Evolutionary conservation across 2,888 invertebrate genomes (phyloP).

Genomic region (Leptinotarsa tumamoca): DNA sequence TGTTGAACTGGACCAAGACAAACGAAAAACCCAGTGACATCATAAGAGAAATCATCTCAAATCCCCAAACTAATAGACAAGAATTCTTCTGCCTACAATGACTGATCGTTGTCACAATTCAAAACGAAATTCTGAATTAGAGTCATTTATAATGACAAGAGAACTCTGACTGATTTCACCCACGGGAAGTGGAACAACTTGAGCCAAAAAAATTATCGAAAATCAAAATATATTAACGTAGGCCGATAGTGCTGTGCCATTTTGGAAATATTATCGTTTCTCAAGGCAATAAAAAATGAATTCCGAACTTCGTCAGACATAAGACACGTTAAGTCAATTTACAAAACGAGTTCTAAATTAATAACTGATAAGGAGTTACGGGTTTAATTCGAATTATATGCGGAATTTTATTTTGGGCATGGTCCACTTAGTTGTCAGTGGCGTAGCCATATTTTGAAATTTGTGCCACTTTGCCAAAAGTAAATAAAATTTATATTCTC

Average conservation of each 20-base stretch:
- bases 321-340: constrained; percentile 54
- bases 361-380: constrained; percentile 48
- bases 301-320: constrained; percentile 35
- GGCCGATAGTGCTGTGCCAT: constrained; percentile 15
- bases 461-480: neutral
- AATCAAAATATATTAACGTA: constrained; percentile 19
- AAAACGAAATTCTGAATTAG: neutral
- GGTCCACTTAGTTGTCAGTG: constrained; percentile 10
- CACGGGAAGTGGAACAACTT: constrained; percentile 3
- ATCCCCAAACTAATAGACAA: neutral
- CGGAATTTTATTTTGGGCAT: constrained; percentile 26
- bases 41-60: neutral
- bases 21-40: neutral
- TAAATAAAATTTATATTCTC: too few species aligned
- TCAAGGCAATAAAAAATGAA: constrained; percentile 34
- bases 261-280: constrained; percentile 12
- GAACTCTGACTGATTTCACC: constrained; percentile 1
- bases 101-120: neutral
- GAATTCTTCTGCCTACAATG: neutral
- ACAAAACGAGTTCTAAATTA: constrained; percentile 50
- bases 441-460: constrained; percentile 3
- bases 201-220: constrained; percentile 2
- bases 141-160: neutral
- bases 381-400: constrained; percentile 35
- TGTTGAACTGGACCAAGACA: too few species aligned